phyloP scores from a whole-genome alignment of 1,140 invertebrate genomes.

The Chironomus striatipennis region DNA sequence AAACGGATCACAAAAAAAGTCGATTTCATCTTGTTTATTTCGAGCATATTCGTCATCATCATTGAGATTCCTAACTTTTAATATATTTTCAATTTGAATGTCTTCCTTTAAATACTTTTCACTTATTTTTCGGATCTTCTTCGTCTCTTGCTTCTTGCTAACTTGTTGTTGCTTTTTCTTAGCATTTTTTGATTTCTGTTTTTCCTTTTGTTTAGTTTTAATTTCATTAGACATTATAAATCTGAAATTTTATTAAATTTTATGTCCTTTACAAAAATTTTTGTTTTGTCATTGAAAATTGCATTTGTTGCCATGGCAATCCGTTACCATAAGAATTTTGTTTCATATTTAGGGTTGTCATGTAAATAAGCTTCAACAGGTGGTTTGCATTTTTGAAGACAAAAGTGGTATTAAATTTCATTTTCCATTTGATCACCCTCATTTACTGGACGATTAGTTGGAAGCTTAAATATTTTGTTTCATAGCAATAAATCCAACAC shows the following conservation, averaged over 20 bases:
- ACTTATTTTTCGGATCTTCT: neutral
- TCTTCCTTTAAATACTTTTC: constrained; percentile 17
- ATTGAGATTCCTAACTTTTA: neutral
- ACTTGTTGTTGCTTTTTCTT: neutral
- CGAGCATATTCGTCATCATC: neutral
- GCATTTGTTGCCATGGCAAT: neutral
- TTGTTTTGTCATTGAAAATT: neutral
- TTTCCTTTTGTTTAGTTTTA: neutral
- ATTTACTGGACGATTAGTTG: too few species aligned
- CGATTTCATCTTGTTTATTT: neutral
- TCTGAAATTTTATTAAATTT: neutral
- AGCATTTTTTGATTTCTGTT: neutral
- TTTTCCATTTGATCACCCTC: too few species aligned
- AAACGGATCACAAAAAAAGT: constrained; percentile 19
- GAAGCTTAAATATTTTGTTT: too few species aligned
- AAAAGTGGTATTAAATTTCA: too few species aligned
- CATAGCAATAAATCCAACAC: too few species aligned
- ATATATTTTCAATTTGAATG: neutral
- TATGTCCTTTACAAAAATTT: neutral
- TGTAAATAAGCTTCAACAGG: neutral
- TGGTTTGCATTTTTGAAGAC: neutral
- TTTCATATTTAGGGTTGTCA: neutral
- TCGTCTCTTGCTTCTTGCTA: neutral
- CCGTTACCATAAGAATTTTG: neutral
- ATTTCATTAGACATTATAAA: neutral